Conservation (phyloP, 1,140 invertebrate species). For the Drosophila nikananu region DNA sequence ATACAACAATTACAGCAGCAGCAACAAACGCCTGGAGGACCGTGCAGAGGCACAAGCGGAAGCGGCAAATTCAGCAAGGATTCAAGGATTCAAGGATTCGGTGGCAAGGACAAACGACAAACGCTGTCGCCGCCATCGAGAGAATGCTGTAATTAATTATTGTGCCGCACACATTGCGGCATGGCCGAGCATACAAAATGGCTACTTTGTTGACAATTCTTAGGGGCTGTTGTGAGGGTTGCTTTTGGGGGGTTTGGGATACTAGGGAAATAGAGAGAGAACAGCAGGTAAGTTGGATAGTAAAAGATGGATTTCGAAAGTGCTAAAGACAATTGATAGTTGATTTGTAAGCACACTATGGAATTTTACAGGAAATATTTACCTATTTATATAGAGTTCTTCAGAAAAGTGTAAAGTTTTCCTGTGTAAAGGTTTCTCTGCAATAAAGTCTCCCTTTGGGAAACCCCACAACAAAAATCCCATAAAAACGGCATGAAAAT, state of each 20-base stretch:
- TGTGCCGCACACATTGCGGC: constrained; percentile 68
- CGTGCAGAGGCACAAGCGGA: constrained; percentile 6
- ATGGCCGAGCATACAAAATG: constrained; percentile 67
- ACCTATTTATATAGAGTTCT: not conserved
- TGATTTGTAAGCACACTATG: not conserved
- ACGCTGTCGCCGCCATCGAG: constrained; percentile 50
- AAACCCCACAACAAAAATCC: not conserved
- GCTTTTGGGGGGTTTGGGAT: not conserved
- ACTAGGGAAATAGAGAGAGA: no score
- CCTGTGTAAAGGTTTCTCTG: not conserved
- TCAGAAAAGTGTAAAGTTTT: not conserved
- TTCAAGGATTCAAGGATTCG: constrained; percentile 23
- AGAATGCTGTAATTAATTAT: constrained; percentile 75
- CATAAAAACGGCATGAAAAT: constrained; percentile 6
- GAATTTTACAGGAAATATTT: not conserved
- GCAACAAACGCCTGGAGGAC: constrained; percentile 6
- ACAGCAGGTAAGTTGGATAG: not conserved
- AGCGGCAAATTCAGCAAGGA: constrained; percentile 16
- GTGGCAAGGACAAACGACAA: constrained; percentile 44
- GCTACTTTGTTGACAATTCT: constrained; percentile 61
- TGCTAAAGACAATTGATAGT: not conserved
- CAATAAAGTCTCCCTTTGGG: not conserved
- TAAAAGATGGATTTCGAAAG: constrained; percentile 2
- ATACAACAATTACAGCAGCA: constrained; percentile 62
- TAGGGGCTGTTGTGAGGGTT: not conserved